Percentiles rank a stretch among this genome's conserved stretches.
These are phyloP conservation scores for Orthonychiurus folsomi DNA, from an alignment of 2,888 invertebrate genomes.

Conservation along the genomic window DNA sequence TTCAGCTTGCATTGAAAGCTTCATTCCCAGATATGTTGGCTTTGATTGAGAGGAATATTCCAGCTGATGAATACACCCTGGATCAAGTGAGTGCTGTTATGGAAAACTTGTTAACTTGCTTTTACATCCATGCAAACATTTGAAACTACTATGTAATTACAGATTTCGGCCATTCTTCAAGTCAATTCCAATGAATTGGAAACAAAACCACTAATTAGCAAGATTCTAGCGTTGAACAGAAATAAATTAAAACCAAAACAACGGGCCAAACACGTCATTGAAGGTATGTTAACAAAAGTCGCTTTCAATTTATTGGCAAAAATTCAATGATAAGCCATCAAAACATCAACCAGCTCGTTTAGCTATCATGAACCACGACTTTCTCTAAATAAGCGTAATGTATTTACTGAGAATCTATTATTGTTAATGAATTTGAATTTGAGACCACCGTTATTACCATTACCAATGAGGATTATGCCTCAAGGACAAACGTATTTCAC, in stretches of 20 bases:
- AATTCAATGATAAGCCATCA: too few species aligned
- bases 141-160: background rate
- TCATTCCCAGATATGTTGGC: constrained; percentile 57
- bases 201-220: constrained; percentile 26
- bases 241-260: constrained; percentile 63
- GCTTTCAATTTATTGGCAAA: too few species aligned
- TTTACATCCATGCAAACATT: background rate
- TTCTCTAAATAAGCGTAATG: too few species aligned
- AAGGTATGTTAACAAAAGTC: constrained; percentile 58
- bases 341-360: too few species aligned
- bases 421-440: too few species aligned
- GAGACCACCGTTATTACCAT: too few species aligned
- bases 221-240: constrained; percentile 22
- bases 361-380: too few species aligned
- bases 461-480: too few species aligned
- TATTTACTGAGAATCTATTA: too few species aligned
- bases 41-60: constrained; percentile 57
- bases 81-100: constrained; percentile 52
- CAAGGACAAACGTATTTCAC: too few species aligned
- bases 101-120: background rate
- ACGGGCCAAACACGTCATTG: constrained; percentile 80
- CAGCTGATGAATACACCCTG: constrained; percentile 59
- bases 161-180: constrained; percentile 20
- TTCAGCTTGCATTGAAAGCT: constrained; percentile 59
- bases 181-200: constrained; percentile 19